Evolutionary conservation across 2,113 vertebrate species (phyloP), one percentile per base, ranked within the genome.

Genomic region (Hylia prasina): DNA sequence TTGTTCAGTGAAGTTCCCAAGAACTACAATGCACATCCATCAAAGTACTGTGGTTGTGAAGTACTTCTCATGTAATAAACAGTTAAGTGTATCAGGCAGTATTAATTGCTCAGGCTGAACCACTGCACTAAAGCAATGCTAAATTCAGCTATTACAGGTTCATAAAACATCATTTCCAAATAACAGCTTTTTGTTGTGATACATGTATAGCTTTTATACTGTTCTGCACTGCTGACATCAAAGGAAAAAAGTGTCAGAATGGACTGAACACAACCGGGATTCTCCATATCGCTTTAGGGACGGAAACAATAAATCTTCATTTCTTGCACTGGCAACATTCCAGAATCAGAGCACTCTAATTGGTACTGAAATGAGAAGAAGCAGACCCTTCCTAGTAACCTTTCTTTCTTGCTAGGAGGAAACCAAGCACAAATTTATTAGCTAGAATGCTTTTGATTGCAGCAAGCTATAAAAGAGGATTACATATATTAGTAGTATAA

Each of bases 211-310:
- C 10, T 92, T 82, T 90, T 73, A 54, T 17, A n/a, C 28, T 33
- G n/a, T 65, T 83, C 44, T 51, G 19, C 68, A 58, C 33, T 48
- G 51, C 48, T 81, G 87, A 61, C 37, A 69, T 15, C 73, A 54
- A 51, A 83, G 25, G 37, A 71, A 87, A 45, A 23, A 64, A 28
- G 39, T 4, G 33, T 50, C 85, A 91, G 64, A 90, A 72, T 15
- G 44, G 71, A 70, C n/a, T 42, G 75, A 92, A 86, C 19, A 21
- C 1, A 3, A 77, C 20, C 69, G 79, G 33, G n/a, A 76, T 47
- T 61, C 66, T 56, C 37, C 6, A 0, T 45, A 69, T 53, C 0
- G 0, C 54, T 66, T 70, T 44, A 73, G 39, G n/a, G 30, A 73
- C 0, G 0, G 51, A 90, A 90, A 86, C 30, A 50, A 86, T 70